phyloP scores from a whole-genome alignment of 2,113 vertebrate species.

The Turnix velox region DNA sequence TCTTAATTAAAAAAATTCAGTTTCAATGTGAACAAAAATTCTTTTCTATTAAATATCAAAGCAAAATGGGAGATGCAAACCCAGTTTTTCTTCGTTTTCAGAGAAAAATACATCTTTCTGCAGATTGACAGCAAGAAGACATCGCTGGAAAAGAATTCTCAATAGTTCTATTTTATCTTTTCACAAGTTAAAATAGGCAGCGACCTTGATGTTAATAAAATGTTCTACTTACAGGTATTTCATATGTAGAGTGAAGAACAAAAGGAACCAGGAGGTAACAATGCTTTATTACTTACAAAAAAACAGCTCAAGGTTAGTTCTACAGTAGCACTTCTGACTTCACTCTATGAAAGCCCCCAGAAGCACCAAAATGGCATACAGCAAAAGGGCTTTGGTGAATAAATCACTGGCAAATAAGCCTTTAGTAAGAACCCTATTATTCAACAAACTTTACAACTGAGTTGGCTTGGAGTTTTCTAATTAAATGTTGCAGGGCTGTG shows the following conservation, averaged over 20 bases:
- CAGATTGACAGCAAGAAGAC: neutral
- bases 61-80: neutral
- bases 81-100: neutral
- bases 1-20: constrained; percentile 25
- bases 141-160: neutral
- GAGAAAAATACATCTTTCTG: neutral
- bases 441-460: neutral
- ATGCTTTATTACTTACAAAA: constrained; percentile 6
- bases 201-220: constrained; percentile 34
- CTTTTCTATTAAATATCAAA: neutral
- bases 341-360: neutral
- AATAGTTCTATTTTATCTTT: neutral
- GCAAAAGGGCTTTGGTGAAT: constrained; percentile 34
- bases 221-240: neutral
- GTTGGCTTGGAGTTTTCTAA: neutral
- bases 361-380: neutral
- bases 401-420: neutral
- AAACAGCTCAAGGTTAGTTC: constrained; percentile 41
- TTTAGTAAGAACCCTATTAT: neutral
- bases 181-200: neutral
- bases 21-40: neutral
- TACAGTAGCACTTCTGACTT: constrained; percentile 27
- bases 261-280: constrained; percentile 8
- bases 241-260: neutral
- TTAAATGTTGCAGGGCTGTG: neutral